Base-by-base conservation (phyloP, 2,797 vertebrate species). In the Lycodopsis pacificus region DNA sequence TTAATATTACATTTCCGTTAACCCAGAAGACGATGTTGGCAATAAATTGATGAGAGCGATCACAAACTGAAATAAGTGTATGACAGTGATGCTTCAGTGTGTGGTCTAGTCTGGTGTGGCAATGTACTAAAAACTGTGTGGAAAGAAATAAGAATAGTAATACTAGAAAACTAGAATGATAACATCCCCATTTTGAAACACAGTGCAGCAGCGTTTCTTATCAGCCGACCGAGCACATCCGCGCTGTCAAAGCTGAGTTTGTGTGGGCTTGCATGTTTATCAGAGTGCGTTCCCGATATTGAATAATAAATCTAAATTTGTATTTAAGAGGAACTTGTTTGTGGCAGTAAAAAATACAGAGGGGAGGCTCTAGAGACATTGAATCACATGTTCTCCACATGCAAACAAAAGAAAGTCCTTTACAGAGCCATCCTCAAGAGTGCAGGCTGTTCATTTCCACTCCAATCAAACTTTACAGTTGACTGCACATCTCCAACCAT, bases 391-490 rank as follows among this genome's bases (percentile, higher is more conserved):
- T 48, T 46, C 17, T 40, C 20, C 17, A 36, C 10, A 34, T 54
- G 15, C 49, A 63, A 63, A 51, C 27, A 9, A 32, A 42, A 38
- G 14, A 11, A 53, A 34, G 9, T 8, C 15, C 2, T 27, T 46
- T 34, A 65, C n/a, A 12, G 17, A 56, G 38, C 11, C 56, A n/a
- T 40, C 58, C 25, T 59, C 14, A 12, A 36, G 53, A 71, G 25
- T 30, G 25, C 51, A 58, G 51, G 17, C n/a, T 57, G 58, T 65
- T 22, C 48, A 20, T 71, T 68, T 65, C n/a, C 27, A n/a, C 30
- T 22, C 14, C n/a, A 48, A 22, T 12, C 30, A 56, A 32, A 71
- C 66, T 32, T 27, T 13, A 63, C 14, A 25, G 56, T 49, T 65
- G 42, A 22, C 48, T 49, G 34, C 27, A 38, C 54, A 20, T 53